Base-by-base conservation (phyloP, 2,797 vertebrate species). In the Sebastes matsubarae region DNA sequence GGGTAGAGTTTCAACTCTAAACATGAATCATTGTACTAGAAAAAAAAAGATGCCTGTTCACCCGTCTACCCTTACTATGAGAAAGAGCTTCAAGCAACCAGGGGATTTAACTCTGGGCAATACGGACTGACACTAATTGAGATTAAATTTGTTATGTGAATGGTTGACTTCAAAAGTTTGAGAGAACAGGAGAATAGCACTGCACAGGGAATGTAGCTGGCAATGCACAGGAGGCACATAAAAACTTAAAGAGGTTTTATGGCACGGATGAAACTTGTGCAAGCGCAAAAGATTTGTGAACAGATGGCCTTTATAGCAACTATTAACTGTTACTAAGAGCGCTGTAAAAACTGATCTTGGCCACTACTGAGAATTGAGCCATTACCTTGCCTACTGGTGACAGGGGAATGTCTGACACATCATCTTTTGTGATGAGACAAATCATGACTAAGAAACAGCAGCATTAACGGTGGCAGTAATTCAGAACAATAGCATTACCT, bases 251-350 rank as follows among this genome's bases (percentile, higher is more conserved):
- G 27, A 59, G 3, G 4, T 42, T 76, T 81, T 63, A 69, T 66
- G 32, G 42, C 38, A 61, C n/a, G 36, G 34, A 54, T 60, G 14
- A 68, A 79, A 79, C 24, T 72, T 60, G 29, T 52, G 46, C 46
- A 70, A 74, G 64, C 24, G 34, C 54, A 77, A 67, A 77, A 5
- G 20, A 80, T 68, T 67, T 63, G 68, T 73, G 77, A 57, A 74
- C 65, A 77, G 54, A 63, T 75, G 55, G 66, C 10, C 8, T 25
- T 80, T 58, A 70, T 10, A 77, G 63, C 9, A 60, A 46, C 18
- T 24, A 18, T 66, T 61, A 73, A 61, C 38, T 38, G 69, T 36
- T 55, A 58, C 14, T 50, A 12, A 77, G 59, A 68, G 27, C 29
- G 22, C 27, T 57, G 46, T 74, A 58, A 72, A 73, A 55, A 29